Evolutionary conservation across 2,888 invertebrate species (phyloP), one percentile per base, ranked within the genome.

Genomic region (Julus scandinavius): DNA sequence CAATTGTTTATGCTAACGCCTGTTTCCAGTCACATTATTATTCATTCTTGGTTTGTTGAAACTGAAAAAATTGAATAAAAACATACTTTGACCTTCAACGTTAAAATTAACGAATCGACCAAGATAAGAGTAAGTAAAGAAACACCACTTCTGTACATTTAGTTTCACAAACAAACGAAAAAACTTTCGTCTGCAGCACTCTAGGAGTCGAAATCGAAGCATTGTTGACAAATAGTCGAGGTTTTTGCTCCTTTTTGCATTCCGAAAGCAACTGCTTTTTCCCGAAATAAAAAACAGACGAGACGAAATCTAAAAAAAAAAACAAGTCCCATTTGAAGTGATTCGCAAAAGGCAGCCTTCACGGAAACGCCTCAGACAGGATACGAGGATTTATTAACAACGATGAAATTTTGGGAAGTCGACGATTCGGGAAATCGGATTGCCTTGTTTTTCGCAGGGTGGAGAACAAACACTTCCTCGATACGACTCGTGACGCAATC

Each of bases 341-440:
- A 63, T 63, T 63, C 63, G 63, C n/a, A 20, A 20, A 63, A 63
- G 5, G 63, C 63, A 63, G 63, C 63, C 63, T 63, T 63, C 63
- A 63, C 63, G 63, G 63, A 63, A 63, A 63, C 63, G 63, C 63
- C 63, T 63, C 63, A 63, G 63, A 63, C 63, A 63, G 63, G 63
- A 63, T 63, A 63, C 63, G 63, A 63, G 5, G 63, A 63, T 63
- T 63, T 63, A 63, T 20, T n/a, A 29, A 20, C 20, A 5, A n/a
- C 63, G 63, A 63, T 20, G 63, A n/a, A 29, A 63, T 63, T 63
- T 63, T 63, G 20, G 63, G 63, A 63, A 63, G 63, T 20, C 20
- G 63, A 15, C 63, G 63, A 63, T 63, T 63, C 63, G 63, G 63
- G 63, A 63, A 63, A 63, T 63, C 63, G 63, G 20, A 63, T 63